Percentiles rank a stretch among this genome's conserved stretches.
phyloP scores from a whole-genome alignment of 2,888 invertebrate genomes.

The Megalurothrips usitatus region DNA sequence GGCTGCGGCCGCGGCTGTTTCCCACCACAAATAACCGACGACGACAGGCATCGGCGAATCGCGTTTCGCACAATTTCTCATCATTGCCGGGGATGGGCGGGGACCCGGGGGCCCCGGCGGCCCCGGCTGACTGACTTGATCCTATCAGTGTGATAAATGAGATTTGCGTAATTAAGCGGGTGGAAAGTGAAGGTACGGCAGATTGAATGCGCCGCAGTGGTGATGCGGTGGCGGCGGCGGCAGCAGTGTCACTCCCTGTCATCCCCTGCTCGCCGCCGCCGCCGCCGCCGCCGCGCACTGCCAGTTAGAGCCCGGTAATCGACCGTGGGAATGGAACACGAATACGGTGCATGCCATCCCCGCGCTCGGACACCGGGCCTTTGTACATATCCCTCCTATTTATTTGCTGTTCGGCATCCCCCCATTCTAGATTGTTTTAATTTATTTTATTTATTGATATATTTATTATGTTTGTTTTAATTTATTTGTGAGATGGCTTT shows the following conservation, averaged over 20 bases:
- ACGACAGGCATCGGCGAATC: too few relatives aligned
- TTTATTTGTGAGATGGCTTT: not conserved
- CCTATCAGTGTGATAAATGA: not conserved
- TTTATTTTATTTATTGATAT: not conserved
- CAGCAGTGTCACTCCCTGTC: too few relatives aligned
- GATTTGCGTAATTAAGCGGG: not conserved
- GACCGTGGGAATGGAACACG: not conserved
- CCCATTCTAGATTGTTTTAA: not conserved
- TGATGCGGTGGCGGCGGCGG: too few relatives aligned
- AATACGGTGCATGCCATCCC: not conserved
- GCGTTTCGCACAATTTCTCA: not conserved
- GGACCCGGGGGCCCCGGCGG: not conserved
- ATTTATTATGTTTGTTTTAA: not conserved
- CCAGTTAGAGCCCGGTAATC: not conserved
- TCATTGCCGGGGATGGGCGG: not conserved
- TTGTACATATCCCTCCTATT: not conserved
- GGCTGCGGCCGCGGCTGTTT: not conserved
- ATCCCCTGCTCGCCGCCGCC: too few relatives aligned
- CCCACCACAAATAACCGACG: not conserved
- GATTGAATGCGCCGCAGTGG: not conserved
- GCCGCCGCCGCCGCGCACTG: not conserved
- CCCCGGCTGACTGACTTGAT: not conserved
- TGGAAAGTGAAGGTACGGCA: not conserved
- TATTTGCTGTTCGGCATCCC: not conserved
- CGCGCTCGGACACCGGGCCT: constrained; percentile 23